phyloP scores from a whole-genome alignment of 2,888 invertebrate genomes.

The Pyrrhia umbra region DNA sequence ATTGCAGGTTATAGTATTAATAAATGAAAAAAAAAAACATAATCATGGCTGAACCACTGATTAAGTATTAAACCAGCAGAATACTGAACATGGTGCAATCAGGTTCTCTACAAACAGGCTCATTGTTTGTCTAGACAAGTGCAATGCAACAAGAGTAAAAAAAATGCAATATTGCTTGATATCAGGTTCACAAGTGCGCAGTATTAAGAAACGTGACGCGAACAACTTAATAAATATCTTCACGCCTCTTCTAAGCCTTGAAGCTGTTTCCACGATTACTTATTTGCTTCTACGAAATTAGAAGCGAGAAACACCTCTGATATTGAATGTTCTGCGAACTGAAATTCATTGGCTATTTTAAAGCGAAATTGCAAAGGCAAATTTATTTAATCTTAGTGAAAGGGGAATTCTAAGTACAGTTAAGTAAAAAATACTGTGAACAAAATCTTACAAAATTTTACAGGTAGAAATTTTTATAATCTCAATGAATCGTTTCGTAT shows the following conservation, averaged over 20 bases:
- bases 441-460: no score
- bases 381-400: not conserved
- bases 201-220: not conserved
- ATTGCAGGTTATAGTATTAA: no score
- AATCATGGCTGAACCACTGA: no score
- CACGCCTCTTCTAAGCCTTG: not conserved
- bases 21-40: no score
- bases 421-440: no score
- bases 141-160: not conserved
- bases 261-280: not conserved
- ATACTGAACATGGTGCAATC: no score
- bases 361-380: not conserved
- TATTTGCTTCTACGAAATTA: not conserved
- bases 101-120: no score
- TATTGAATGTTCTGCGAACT: not conserved
- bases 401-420: no score
- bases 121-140: no score
- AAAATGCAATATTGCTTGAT: not conserved
- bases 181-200: not conserved
- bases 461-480: no score
- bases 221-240: not conserved
- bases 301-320: not conserved
- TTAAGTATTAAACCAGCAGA: no score
- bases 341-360: not conserved
- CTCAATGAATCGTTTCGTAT: no score